Evolutionary conservation across 2,888 invertebrate species (phyloP), one percentile per base, ranked within the genome.

Genomic region (Ommatoiulus sabulosus): DNA sequence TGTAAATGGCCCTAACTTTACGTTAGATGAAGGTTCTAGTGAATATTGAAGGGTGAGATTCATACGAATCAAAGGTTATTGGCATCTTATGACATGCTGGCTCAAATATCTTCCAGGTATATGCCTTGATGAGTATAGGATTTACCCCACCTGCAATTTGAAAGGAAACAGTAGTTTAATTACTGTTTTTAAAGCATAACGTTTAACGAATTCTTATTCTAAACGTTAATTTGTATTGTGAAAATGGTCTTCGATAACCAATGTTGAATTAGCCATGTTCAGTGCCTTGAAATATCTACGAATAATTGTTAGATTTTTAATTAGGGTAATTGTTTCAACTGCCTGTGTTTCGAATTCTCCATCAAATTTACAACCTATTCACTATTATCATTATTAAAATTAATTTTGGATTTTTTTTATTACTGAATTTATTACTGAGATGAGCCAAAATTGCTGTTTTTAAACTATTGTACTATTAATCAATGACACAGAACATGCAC

Each of bases 281-380:
- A 80, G 80, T 80, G 80, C 80, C 80, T 80, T 80, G 80, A 80
- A 35, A 43, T 80, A 35, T 15, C 80, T 80, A 43, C 35, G 35
- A 35, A 80, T 80, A 43, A 35, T 43, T 80, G 35, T 35, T 80
- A 35, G 80, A 80, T 80, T 80, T 80, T 15, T 35, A 43, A 80
- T 80, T 80, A 80, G 80, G 10, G 4, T 57, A 12, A 57, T 80
- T 80, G 80, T 80, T 80, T 80, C 80, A 80, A 5, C 80, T 35
- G 35, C 12, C 35, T 24, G 24, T 43, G 15, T 80, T 20, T 80
- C 17, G 52, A 20, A 15, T 80, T 80, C 35, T 35, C 80, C 15
- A 3, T 80, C 35, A 35, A 35, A 35, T 15, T 80, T 43, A 3
- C 35, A 12, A 15, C 35, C 35, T 35, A 43, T 8, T 72, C 35